phyloP scores from a whole-genome alignment of 2,797 vertebrate species.

The Alfaro cultratus region DNA sequence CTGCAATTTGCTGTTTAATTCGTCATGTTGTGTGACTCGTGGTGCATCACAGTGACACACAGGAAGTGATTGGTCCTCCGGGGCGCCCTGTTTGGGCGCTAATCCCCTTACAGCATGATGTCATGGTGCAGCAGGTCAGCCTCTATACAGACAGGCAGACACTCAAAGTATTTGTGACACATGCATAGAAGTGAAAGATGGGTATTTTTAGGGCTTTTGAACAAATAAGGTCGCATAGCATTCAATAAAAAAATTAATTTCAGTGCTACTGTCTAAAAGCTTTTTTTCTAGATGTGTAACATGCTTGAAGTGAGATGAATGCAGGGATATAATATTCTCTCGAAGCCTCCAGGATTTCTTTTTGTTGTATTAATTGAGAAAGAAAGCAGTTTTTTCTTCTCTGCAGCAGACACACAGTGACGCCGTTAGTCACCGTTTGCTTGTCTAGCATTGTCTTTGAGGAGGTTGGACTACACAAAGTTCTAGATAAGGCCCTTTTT shows the following conservation, averaged over 20 bases:
- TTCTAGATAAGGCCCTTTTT: neutral
- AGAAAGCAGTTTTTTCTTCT: neutral
- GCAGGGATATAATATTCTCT: neutral
- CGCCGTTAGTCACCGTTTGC: neutral
- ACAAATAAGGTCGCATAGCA: neutral
- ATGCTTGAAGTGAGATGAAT: neutral
- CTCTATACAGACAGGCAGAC: conserved; percentile 18
- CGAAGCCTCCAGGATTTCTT: neutral
- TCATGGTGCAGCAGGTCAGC: conserved; percentile 53
- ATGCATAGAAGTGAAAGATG: neutral
- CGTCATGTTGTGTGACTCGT: conserved; percentile 54
- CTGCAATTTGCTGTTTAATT: conserved; percentile 54
- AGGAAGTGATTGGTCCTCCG: conserved; percentile 67
- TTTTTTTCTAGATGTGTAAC: neutral
- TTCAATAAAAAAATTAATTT: neutral
- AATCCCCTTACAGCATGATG: conserved; percentile 77
- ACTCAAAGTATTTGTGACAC: neutral
- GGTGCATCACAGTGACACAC: conserved; percentile 65
- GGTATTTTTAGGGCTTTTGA: neutral
- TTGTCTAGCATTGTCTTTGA: neutral
- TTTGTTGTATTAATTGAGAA: neutral
- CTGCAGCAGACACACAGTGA: neutral
- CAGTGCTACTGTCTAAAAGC: neutral
- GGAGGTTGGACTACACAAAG: neutral
- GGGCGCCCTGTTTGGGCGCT: conserved; percentile 55